Conservation (phyloP, 2,888 invertebrate species). For the Ariolimax columbianus region DNA sequence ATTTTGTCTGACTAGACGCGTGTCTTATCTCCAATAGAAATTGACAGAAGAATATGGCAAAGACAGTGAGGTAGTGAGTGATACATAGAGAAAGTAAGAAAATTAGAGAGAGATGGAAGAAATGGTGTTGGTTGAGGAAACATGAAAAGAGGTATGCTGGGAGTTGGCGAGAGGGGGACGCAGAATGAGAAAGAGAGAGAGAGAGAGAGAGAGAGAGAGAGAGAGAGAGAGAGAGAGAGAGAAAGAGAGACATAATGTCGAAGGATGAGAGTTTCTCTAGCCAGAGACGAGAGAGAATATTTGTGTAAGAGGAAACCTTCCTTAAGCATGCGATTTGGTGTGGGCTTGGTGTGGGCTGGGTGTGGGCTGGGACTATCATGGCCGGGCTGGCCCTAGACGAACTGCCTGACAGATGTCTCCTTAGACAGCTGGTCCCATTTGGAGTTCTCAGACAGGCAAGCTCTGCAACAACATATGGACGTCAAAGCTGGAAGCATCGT, state of each 20-base stretch:
- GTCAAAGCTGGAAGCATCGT: slow-evolving; percentile 9
- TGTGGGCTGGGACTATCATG: neutral
- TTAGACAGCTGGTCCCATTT: slow-evolving; percentile 28
- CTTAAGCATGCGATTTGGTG: neutral
- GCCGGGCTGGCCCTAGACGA: neutral
- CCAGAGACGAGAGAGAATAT: neutral
- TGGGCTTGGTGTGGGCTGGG: neutral
- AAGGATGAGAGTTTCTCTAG: neutral
- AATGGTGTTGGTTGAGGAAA: neutral
- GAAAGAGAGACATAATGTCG: neutral
- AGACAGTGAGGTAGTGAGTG: neutral
- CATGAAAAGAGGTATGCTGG: no score
- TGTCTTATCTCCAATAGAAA: no score
- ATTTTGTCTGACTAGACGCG: no score
- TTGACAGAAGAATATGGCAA: no score
- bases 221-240: neutral
- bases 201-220: no score
- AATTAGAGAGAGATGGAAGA: neutral
- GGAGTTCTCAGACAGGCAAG: neutral
- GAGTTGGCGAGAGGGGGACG: no score
- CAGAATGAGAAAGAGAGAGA: no score
- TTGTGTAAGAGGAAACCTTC: neutral
- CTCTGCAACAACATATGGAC: neutral
- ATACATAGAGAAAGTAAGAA: no score
- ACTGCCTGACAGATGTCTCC: neutral